Evolutionary conservation across 2,113 vertebrate genomes (phyloP), one percentile per base, ranked within the genome.

Genomic region (Antechinus flavipes): DNA sequence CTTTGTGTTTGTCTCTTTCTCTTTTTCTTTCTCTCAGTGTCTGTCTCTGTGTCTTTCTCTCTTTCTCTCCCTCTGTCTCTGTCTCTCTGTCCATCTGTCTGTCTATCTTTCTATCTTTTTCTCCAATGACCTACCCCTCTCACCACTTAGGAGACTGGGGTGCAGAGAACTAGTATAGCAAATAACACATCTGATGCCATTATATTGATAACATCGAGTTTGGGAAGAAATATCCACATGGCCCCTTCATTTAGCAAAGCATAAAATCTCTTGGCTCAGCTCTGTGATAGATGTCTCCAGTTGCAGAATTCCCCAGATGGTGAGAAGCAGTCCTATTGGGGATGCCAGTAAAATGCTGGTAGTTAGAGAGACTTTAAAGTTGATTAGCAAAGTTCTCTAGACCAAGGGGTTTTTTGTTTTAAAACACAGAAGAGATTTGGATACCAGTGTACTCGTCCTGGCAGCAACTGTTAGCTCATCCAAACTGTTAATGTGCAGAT

Each of bases 341-440:
- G 94, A 93, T 47, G 54, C 55, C 49, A 91, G 54, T n/a, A 96
- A 54, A 24, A 26, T 95, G 49, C 49, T 49, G 52, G 42, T 84
- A n/a, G 10, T 84, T 84, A 35, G 68, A 84, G 68, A 84, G 68
- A 35, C 58, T 68, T 68, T 68, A 68, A 61, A 68, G 27, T 68
- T 68, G 27, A 11, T 22, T 84, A 84, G 68, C 35, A 84, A 84
- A 84, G 35, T 84, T 42, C 16, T 84, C 68, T 84, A 84, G 68
- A 42, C 6, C 30, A 84, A 84, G 0, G 30, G 16, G 22, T 84
- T 84, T 56, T 42, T 84, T 84, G 68, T 84, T 84, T 84, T 84
- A 42, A 84, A 84, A 84, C 35, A 68, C 3, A 68, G 61, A 68
- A n/a, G 61, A 68, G 61, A 68, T 68, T 68, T 68, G 30, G 61